phyloP scores from a whole-genome alignment of 2,888 invertebrate species.

The Drosophila pullipes region DNA sequence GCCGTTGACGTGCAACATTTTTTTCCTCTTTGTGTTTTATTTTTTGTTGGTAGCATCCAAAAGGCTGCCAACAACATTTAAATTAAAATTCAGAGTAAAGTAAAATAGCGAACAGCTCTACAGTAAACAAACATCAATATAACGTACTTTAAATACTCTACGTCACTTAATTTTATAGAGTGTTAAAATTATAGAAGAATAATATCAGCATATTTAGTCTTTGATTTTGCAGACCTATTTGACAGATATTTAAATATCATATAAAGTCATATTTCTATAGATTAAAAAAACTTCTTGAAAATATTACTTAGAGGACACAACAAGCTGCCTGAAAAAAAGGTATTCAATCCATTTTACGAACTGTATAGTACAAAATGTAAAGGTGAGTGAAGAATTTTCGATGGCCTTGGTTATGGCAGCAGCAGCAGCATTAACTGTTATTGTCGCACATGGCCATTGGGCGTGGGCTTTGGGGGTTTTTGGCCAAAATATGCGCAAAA shows the following conservation, averaged over 20 bases:
- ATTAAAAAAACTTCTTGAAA: not conserved
- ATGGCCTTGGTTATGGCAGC: conserved; percentile 54
- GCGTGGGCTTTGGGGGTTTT: conserved; percentile 16
- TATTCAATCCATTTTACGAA: not conserved
- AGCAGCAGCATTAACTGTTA: conserved; percentile 69
- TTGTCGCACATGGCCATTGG: conserved; percentile 42
- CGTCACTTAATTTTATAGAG: not conserved
- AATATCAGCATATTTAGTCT: not conserved
- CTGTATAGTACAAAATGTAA: conserved; percentile 25
- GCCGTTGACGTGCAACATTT: conserved; percentile 65
- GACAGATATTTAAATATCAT: not conserved
- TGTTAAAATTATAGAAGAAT: not conserved
- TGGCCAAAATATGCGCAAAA: conserved; percentile 52
- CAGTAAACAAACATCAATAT: conserved; percentile 25
- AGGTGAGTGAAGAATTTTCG: conserved; percentile 25
- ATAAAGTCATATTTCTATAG: not conserved
- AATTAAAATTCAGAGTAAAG: conserved; percentile 71
- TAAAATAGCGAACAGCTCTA: conserved; percentile 25
- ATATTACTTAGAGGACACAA: not conserved
- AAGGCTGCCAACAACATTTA: conserved; percentile 78
- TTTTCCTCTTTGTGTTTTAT: conserved; percentile 14
- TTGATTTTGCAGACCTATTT: not conserved
- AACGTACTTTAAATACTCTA: conserved; percentile 36
- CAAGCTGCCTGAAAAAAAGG: too few relatives aligned
- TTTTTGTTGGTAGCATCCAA: conserved; percentile 42